Evolutionary conservation across 2,113 vertebrate genomes (phyloP).

Genomic region (Scartelaos histophorus): DNA sequence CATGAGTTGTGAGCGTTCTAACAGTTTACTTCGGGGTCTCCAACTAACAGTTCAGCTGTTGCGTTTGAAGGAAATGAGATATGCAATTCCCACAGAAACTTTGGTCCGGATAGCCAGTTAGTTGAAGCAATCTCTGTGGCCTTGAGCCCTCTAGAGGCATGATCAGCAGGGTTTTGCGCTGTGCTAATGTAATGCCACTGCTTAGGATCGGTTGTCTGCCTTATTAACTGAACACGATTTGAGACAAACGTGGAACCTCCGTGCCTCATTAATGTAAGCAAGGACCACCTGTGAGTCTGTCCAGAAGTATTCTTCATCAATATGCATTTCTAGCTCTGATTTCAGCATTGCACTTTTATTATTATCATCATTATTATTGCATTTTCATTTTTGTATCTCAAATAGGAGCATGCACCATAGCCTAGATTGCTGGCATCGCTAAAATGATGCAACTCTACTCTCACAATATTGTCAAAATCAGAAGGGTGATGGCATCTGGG

Average conservation of each 20-base stretch:
- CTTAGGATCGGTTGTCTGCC: too few relatives aligned
- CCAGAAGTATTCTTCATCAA: background rate
- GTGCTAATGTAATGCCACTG: too few relatives aligned
- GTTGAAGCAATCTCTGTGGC: too few relatives aligned
- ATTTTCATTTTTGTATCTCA: background rate
- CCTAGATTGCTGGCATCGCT: conserved; percentile 14
- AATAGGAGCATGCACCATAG: conserved; percentile 9
- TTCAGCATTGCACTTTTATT: background rate
- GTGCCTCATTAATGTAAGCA: background rate
- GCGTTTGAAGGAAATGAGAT: too few relatives aligned
- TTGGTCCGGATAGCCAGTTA: too few relatives aligned
- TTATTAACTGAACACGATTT: background rate
- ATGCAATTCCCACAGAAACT: too few relatives aligned
- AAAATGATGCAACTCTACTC: conserved; percentile 9
- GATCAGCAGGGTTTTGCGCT: too few relatives aligned
- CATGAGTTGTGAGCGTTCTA: too few relatives aligned
- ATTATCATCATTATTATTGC: too few relatives aligned
- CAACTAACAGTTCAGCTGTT: too few relatives aligned
- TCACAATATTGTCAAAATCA: background rate
- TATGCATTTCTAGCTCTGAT: background rate
- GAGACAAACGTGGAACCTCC: background rate
- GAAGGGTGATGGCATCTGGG: conserved; percentile 2
- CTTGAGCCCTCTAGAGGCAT: too few relatives aligned
- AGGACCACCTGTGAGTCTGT: background rate
- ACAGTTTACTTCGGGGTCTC: too few relatives aligned